A percentile compares a stretch with the other conserved stretches of the same genome.
Evolutionary conservation across 2,113 vertebrate genomes (phyloP).

Genomic region (Dasyurus viverrinus): DNA sequence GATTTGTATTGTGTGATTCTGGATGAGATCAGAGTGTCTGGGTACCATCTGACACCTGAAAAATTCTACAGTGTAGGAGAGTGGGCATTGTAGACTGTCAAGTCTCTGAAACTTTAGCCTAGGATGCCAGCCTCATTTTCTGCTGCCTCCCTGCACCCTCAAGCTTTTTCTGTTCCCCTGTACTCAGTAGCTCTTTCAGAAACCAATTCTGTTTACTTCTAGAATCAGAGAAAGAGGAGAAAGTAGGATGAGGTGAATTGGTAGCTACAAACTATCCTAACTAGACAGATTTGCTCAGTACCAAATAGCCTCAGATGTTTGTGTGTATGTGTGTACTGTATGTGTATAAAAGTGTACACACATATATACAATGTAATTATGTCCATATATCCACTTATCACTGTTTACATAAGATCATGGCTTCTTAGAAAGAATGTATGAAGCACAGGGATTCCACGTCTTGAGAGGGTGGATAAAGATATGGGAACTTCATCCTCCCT

Average conservation of each 20-base stretch:
- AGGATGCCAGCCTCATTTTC: background rate
- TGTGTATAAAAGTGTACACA: background rate
- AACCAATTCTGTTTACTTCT: background rate
- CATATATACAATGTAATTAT: background rate
- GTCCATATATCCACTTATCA: background rate
- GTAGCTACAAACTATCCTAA: background rate
- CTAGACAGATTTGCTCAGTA: background rate
- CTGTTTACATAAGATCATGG: background rate
- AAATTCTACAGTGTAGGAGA: accelerated
- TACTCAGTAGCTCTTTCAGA: background rate
- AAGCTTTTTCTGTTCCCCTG: background rate
- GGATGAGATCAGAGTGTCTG: background rate
- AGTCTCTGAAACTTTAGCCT: background rate
- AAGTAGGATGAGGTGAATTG: background rate
- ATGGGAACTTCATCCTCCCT: background rate
- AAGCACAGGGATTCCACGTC: background rate
- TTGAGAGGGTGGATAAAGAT: background rate
- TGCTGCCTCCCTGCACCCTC: background rate
- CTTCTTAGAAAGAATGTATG: background rate
- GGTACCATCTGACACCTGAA: background rate
- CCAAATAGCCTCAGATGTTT: slow-evolving; percentile 8
- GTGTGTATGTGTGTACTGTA: background rate
- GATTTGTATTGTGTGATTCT: background rate
- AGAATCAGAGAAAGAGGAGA: background rate
- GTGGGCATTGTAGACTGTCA: background rate